Evolutionary conservation across 2,888 invertebrate species (phyloP), one percentile per base, ranked within the genome.

Genomic region (Ypsolopha sequella): DNA sequence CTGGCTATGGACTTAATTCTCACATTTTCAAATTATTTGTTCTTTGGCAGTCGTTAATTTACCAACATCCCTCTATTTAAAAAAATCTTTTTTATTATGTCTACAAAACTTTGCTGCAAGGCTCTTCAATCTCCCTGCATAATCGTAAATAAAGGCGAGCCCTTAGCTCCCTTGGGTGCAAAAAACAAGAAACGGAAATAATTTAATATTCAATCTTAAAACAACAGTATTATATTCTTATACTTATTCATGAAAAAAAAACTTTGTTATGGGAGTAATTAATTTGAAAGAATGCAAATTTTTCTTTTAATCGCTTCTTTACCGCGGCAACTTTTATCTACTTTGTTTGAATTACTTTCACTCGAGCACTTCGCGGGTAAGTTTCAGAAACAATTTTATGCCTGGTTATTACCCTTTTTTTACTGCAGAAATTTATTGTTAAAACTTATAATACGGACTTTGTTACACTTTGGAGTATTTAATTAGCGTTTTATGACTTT

Each of bases 231-330:
- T 69, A 76, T 66, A 66, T 60, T 64, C 64, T 64, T 66, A 66
- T 68, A 71, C 66, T 73, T 73, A 64, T 70, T 65, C 54, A 51
- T 52, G 33, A 24, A 66, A 70, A 77, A 76, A 78, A 79, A 73
- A 73, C 78, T 79, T 81, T 76, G 73, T 76, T 80, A 77, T 71
- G 73, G 68, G 73, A 73, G 78, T 81, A 85, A 84, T 84, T 85
- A 84, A 82, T 84, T 81, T 76, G 71, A 73, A 79, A 81, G 82
- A 82, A 80, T 82, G 82, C 76, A 68, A 84, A 84, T 84, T 84
- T 85, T 80, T 80, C 79, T 77, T 82, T 80, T 80, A 81, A 80
- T 84, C 79, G 79, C 80, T 81, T 78, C 77, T 76, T 79, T 76
- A 74, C 76, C 74, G 72, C 72, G 73, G 70, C 78, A 79, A 85